Percentiles rank a stretch among this genome's conserved stretches.
phyloP scores from a whole-genome alignment of 2,113 vertebrate genomes.

The Hydropotes inermis region DNA sequence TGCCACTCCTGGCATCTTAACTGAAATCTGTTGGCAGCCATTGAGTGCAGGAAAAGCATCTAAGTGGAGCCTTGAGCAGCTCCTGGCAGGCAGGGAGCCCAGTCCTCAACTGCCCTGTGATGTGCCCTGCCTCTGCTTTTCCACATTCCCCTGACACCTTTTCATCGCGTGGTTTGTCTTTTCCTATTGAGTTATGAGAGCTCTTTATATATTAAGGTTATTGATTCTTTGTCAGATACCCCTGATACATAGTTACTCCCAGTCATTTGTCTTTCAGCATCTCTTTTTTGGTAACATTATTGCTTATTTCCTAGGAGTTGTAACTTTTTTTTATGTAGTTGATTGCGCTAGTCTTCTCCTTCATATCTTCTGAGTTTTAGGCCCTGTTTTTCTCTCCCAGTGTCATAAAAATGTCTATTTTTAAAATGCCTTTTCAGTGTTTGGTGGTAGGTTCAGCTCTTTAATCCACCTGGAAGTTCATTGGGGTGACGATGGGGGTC shows the following conservation, averaged over 20 bases:
- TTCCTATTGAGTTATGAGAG: constrained; percentile 31
- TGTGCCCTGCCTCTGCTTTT: not conserved
- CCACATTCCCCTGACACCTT: not conserved
- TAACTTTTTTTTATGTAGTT: not conserved
- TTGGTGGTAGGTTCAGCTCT: not conserved
- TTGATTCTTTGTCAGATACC: not conserved
- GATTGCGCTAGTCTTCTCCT: not conserved
- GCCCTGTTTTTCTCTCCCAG: not conserved
- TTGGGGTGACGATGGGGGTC: fast-evolving
- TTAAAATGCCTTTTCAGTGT: not conserved
- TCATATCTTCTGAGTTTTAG: not conserved
- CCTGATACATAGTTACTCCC: not conserved
- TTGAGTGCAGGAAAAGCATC: not conserved
- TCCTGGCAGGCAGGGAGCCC: not conserved
- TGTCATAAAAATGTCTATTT: not conserved
- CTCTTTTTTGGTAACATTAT: not conserved
- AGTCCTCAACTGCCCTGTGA: not conserved
- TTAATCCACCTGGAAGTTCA: not conserved
- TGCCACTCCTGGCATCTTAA: constrained; percentile 52
- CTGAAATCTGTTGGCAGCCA: constrained; percentile 57
- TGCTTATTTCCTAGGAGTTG: not conserved
- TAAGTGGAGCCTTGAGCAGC: constrained; percentile 38
- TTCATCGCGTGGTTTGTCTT: not conserved
- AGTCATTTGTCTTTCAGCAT: not conserved
- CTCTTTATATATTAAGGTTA: constrained; percentile 65